Evolutionary conservation across 1,140 invertebrate genomes (phyloP).

Genomic region (Solenopsis fugax): DNA sequence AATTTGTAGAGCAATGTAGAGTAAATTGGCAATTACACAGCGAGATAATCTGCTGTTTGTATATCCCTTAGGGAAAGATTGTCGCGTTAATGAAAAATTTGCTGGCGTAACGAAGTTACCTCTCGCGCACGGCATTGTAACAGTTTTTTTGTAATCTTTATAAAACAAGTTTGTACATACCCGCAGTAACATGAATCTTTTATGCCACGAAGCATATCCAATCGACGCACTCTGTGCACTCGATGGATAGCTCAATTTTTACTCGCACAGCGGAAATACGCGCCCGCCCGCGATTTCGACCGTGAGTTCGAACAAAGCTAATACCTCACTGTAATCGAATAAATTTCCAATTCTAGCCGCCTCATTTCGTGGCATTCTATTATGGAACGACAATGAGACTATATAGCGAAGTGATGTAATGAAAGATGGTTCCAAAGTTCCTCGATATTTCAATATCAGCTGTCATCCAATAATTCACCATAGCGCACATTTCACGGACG

Average conservation of each 20-base stretch:
- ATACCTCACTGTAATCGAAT: conserved; percentile 44
- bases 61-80: not conserved
- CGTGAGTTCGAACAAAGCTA: conserved; percentile 27
- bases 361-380: conserved; percentile 49
- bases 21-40: conserved; percentile 2
- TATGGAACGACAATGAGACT: conserved; percentile 32
- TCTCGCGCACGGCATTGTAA: not conserved
- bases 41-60: not conserved
- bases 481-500: not conserved
- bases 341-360: conserved; percentile 43
- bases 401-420: conserved; percentile 23
- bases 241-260: conserved; percentile 42
- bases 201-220: conserved; percentile 25
- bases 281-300: conserved; percentile 19
- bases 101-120: not conserved
- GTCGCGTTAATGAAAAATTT: conserved; percentile 26
- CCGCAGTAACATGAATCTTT: conserved; percentile 40
- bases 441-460: not conserved
- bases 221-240: conserved; percentile 15
- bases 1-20: not conserved
- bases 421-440: conserved; percentile 33
- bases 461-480: not conserved
- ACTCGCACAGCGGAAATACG: conserved; percentile 8
- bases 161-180: not conserved
- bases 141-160: not conserved